phyloP scores from a whole-genome alignment of 2,113 vertebrate genomes.

The Chloebia gouldiae region DNA sequence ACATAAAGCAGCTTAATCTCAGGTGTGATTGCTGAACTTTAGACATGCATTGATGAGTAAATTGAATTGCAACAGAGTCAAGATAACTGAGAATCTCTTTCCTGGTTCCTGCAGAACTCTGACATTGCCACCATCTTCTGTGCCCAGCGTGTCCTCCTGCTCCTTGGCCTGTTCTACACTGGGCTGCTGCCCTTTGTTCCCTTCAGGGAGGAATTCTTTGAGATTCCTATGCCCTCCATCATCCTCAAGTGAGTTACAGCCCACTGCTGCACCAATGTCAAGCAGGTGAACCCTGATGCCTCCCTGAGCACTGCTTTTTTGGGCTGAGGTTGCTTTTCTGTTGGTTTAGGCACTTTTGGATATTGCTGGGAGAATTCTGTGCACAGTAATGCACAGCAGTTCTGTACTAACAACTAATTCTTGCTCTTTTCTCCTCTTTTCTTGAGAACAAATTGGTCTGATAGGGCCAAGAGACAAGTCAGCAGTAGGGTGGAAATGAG shows the following conservation, averaged over 20 bases:
- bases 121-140: constrained; percentile 93
- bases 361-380: not conserved
- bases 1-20: not conserved
- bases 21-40: not conserved
- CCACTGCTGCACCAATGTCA: not conserved
- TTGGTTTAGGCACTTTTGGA: not conserved
- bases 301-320: not conserved
- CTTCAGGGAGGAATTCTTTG: constrained; percentile 93
- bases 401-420: not conserved
- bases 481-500: not conserved
- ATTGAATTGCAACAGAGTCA: not conserved
- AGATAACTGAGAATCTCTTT: not conserved
- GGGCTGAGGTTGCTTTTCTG: not conserved
- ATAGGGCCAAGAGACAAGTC: not conserved
- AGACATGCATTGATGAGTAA: not conserved
- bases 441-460: not conserved
- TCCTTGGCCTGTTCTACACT: constrained; percentile 93
- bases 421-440: not conserved
- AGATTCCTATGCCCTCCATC: constrained; percentile 98
- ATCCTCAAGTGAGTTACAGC: constrained; percentile 85
- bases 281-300: not conserved
- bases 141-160: constrained; percentile 87
- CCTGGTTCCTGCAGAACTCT: constrained; percentile 80
- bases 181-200: constrained; percentile 94
- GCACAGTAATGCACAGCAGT: not conserved